Conservation (phyloP, 2,888 invertebrate species). For the Anagyrus pseudococci region DNA sequence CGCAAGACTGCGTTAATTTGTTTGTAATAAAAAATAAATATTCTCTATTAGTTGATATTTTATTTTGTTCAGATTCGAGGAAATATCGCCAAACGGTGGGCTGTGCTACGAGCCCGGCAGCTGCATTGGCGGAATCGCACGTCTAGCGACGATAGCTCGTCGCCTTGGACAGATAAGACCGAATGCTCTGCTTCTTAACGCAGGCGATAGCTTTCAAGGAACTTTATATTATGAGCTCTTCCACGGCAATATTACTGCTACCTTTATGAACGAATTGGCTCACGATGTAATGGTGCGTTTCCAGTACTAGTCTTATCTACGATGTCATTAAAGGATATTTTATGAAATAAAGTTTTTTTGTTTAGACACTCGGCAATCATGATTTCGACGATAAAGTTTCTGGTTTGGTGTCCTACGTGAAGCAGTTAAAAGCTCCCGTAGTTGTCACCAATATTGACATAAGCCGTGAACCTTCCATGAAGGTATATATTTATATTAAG, state of each 20-base stretch:
- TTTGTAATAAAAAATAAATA: no score
- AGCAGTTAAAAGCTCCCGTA: constrained; percentile 70
- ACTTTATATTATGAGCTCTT: constrained; percentile 82
- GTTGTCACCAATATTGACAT: constrained; percentile 80
- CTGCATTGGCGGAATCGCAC: constrained; percentile 76
- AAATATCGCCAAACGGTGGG: constrained; percentile 18
- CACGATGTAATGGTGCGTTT: constrained; percentile 78
- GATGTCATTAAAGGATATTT: neutral
- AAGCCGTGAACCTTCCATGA: constrained; percentile 69
- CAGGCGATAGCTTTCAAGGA: constrained; percentile 85
- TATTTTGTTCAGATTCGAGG: constrained; percentile 22
- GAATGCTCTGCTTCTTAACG: constrained; percentile 76
- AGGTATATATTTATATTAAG: constrained; percentile 31
- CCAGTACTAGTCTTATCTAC: neutral
- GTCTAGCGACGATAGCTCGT: constrained; percentile 65
- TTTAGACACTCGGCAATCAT: constrained; percentile 83
- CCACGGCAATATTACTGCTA: constrained; percentile 76
- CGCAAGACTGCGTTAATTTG: no score
- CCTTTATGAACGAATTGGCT: constrained; percentile 77
- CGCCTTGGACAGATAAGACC: constrained; percentile 62
- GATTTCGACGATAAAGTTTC: constrained; percentile 82
- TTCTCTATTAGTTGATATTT: no score
- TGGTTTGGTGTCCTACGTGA: constrained; percentile 76
- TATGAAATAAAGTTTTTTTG: neutral
- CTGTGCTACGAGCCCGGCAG: constrained; percentile 43